These are phyloP conservation scores for Oedothorax gibbosus DNA, from an alignment of 1,140 invertebrate genomes.

Conservation along the genomic window DNA sequence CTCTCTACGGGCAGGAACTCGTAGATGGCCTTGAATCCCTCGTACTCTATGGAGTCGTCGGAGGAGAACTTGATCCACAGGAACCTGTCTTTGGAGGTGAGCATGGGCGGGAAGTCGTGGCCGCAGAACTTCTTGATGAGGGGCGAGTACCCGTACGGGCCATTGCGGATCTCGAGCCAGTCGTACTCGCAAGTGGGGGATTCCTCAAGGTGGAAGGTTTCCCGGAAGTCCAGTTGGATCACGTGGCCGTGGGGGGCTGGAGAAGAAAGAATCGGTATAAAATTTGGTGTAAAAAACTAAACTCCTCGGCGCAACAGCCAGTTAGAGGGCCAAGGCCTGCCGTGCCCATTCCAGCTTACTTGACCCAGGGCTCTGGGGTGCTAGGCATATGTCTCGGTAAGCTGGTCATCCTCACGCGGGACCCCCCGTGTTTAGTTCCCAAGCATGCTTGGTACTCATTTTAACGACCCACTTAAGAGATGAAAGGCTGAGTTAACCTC, in stretches of 20 bases:
- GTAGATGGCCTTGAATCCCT: conserved; percentile 85
- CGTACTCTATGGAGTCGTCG: conserved; percentile 85
- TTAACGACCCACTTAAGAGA: too few relatives aligned
- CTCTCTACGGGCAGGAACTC: conserved; percentile 63
- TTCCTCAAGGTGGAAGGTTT: conserved; percentile 82
- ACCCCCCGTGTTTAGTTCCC: too few relatives aligned
- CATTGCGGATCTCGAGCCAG: conserved; percentile 83
- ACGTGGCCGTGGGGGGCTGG: conserved; percentile 80
- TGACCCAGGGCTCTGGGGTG: too few relatives aligned
- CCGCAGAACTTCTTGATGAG: conserved; percentile 80
- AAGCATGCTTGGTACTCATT: too few relatives aligned
- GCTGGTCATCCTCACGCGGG: too few relatives aligned
- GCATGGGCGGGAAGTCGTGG: conserved; percentile 79
- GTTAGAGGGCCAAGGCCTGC: too few relatives aligned
- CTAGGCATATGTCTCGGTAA: too few relatives aligned
- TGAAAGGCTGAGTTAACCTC: too few relatives aligned
- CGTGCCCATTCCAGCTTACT: too few relatives aligned
- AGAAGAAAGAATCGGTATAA: conserved; percentile 66
- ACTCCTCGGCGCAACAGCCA: too few relatives aligned
- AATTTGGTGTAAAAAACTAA: not conserved
- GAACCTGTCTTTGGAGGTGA: conserved; percentile 80
- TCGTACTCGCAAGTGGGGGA: conserved; percentile 83
- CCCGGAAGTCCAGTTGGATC: conserved; percentile 84
- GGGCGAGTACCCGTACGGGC: conserved; percentile 84
- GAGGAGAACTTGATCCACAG: conserved; percentile 88